Evolutionary conservation across 1,140 invertebrate species (phyloP).

Genomic region (Trinorchestia longiramus): DNA sequence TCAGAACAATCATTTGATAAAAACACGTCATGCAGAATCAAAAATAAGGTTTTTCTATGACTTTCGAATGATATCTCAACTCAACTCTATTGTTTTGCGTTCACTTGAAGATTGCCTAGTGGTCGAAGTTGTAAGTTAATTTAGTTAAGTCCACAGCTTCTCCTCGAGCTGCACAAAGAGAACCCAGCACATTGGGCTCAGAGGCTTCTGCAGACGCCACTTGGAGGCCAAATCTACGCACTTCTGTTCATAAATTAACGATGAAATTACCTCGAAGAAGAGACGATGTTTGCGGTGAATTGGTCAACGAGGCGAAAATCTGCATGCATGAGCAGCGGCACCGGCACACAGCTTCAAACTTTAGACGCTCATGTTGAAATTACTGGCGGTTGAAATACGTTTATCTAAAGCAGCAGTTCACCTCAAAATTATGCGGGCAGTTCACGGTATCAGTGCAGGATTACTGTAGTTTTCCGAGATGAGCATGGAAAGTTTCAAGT

Average conservation of each 20-base stretch:
- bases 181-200: not conserved
- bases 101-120: too few species aligned
- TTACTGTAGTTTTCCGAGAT: not conserved
- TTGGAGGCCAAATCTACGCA: not conserved
- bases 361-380: not conserved
- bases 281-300: not conserved
- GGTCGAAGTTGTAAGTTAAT: too few species aligned
- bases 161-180: too few species aligned
- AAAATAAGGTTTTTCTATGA: too few species aligned
- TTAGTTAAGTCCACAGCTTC: too few species aligned
- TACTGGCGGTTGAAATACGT: not conserved
- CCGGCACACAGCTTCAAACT: not conserved
- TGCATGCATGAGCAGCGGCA: not conserved
- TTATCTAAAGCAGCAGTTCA: not conserved
- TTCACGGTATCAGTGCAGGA: not conserved
- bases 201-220: not conserved
- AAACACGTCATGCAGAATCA: too few species aligned
- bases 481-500: not conserved
- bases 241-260: not conserved
- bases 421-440: not conserved
- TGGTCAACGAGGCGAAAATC: not conserved
- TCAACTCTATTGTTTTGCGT: too few species aligned
- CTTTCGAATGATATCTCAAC: too few species aligned
- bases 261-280: not conserved
- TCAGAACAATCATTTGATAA: too few species aligned